Conservation (phyloP, 2,888 invertebrate genomes). For the Apodemia duryi region DNA sequence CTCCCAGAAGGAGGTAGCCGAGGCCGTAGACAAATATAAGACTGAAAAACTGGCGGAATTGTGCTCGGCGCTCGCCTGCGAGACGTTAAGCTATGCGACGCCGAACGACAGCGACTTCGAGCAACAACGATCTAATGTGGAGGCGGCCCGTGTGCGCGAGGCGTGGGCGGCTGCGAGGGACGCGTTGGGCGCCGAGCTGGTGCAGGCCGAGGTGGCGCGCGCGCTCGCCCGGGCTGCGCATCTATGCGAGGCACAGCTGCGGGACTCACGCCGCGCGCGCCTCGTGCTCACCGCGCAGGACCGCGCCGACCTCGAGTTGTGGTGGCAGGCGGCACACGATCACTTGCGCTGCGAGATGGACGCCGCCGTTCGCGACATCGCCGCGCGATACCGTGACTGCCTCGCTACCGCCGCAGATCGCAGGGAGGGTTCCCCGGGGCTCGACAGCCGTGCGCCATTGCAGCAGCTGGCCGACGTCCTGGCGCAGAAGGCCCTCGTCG, state of each 20-base stretch:
- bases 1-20: slow-evolving; percentile 81
- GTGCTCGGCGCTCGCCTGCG: slow-evolving; percentile 82
- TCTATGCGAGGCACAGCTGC: slow-evolving; percentile 82
- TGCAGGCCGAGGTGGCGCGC: slow-evolving; percentile 87
- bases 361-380: slow-evolving; percentile 83
- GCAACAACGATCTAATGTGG: slow-evolving; percentile 61
- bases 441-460: slow-evolving; percentile 51
- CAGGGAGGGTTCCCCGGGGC: slow-evolving; percentile 45
- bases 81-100: too few relatives aligned
- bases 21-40: slow-evolving; percentile 82
- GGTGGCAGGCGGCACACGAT: slow-evolving; percentile 86
- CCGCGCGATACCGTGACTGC: slow-evolving; percentile 82
- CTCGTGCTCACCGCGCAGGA: slow-evolving; percentile 84
- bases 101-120: slow-evolving; percentile 62
- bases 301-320: slow-evolving; percentile 84
- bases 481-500: slow-evolving; percentile 86
- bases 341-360: slow-evolving; percentile 86
- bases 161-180: slow-evolving; percentile 88
- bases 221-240: slow-evolving; percentile 85
- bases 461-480: slow-evolving; percentile 85
- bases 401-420: slow-evolving; percentile 60
- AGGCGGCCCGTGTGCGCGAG: slow-evolving; percentile 84
- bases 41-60: slow-evolving; percentile 83
- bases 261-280: slow-evolving; percentile 72
- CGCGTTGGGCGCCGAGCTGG: slow-evolving; percentile 85